Base-by-base conservation (phyloP, 2,888 invertebrate species). In the Stegana nigrithorax region DNA sequence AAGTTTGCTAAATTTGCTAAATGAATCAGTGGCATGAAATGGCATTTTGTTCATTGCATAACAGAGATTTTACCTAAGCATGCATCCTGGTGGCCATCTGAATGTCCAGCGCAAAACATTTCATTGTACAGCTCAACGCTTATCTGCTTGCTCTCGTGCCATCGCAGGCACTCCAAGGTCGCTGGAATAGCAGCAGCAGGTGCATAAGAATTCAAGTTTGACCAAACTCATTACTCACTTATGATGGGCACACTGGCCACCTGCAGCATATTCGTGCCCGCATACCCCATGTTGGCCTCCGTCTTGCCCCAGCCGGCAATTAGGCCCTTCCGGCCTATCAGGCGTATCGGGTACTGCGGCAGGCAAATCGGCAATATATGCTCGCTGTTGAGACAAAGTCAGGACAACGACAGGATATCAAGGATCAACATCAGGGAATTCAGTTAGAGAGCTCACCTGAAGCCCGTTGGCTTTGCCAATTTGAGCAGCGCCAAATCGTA, bases 301-400 rank as follows among this genome's bases (percentile, higher is more conserved):
- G 93, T 92, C 84, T 94, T 94, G 1, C 94, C 94, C 94, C 94
- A 94, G 0, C 94, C 94, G 0, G 94, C 93, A 0, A 94, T 93
- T 0, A 90, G 87, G 1, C 89, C 91, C 62, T 88, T 88, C 63
- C 88, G 86, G 0, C 90, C 90, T 47, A 86, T 84, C 53, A 88
- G 70, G 19, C 84, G 78, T 32, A 88, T 82, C 14, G 84, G 82
- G 59, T 78, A 72, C 7, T 88, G 87, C 0, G 94, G 94, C 45
- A 94, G 87, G 75, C 94, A 94, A 64, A 94, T 93, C 1, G 94
- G 94, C 26, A 91, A 85, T 67, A 94, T 93, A 76, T 93, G 92
- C 60, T 81, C 84, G 29, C 84, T 80, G 55, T 10, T 58, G 50
- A 51, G 56, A 44, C 4, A 61, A 23, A 56, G 2, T n/a, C n/a